Percentiles rank a stretch among this genome's conserved stretches.
phyloP scores from a whole-genome alignment of 2,888 invertebrate genomes.

The Dilophus febrilis region DNA sequence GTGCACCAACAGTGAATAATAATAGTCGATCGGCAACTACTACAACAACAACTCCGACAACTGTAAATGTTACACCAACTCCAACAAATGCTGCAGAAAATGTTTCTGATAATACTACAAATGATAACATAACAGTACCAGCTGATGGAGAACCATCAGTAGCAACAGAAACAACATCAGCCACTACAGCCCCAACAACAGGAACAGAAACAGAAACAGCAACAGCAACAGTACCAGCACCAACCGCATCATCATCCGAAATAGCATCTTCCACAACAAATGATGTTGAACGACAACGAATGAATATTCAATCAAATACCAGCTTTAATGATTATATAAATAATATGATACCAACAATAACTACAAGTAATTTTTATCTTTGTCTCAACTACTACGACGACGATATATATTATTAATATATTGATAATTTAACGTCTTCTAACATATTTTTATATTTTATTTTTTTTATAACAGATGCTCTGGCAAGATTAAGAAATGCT shows the following conservation, averaged over 20 bases:
- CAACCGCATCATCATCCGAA: constrained; percentile 4
- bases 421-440: no score
- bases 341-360: neutral
- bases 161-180: constrained; percentile 9
- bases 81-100: neutral
- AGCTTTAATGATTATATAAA: neutral
- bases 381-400: no score
- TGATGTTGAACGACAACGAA: neutral
- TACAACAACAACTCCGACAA: no score
- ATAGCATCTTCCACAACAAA: constrained; percentile 6
- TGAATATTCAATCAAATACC: neutral
- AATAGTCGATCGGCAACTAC: neutral
- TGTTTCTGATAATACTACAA: no score
- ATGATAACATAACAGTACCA: constrained; percentile 7
- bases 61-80: neutral
- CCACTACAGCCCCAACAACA: constrained; percentile 4
- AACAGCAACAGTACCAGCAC: constrained; percentile 9
- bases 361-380: no score
- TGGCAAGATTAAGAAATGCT: no score
- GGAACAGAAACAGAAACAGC: constrained; percentile 10
- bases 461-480: no score
- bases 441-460: no score
- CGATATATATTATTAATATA: no score
- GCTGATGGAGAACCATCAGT: constrained; percentile 9
- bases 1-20: neutral